These are phyloP conservation scores for Eclectus roratus DNA, from an alignment of 2,113 vertebrate genomes.

Conservation along the genomic window DNA sequence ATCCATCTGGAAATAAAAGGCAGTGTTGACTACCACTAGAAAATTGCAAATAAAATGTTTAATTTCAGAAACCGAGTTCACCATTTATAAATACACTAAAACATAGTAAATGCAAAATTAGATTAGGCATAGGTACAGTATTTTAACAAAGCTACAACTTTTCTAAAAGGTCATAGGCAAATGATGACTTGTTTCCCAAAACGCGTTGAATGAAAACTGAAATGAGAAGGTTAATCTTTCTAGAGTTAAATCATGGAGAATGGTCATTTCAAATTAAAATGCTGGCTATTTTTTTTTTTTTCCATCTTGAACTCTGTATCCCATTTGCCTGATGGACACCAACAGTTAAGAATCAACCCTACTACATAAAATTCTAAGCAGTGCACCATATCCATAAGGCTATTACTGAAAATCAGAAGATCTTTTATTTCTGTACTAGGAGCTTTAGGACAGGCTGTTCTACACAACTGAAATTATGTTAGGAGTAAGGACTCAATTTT, in stretches of 20 bases:
- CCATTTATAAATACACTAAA: constrained; percentile 86
- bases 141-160: constrained; percentile 75
- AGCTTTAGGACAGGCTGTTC: constrained; percentile 44
- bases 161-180: constrained; percentile 71
- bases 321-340: constrained; percentile 58
- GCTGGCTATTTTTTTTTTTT: constrained; percentile 40
- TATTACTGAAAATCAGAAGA: constrained; percentile 38
- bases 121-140: constrained; percentile 76
- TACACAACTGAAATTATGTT: constrained; percentile 12
- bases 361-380: constrained; percentile 58
- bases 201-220: constrained; percentile 53
- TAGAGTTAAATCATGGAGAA: constrained; percentile 5
- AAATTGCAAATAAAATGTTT: constrained; percentile 85
- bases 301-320: constrained; percentile 17
- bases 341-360: constrained; percentile 49
- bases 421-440: constrained; percentile 30
- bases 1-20: constrained; percentile 49
- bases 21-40: constrained; percentile 65
- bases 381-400: constrained; percentile 66
- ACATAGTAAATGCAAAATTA: constrained; percentile 78
- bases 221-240: constrained; percentile 43
- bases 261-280: constrained; percentile 46
- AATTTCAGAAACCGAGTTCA: constrained; percentile 82
- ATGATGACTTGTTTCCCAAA: constrained; percentile 56
- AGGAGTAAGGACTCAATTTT: constrained; percentile 55